These are phyloP conservation scores for Plotosus lineatus DNA, from an alignment of 2,113 vertebrate genomes.

Conservation along the genomic window DNA sequence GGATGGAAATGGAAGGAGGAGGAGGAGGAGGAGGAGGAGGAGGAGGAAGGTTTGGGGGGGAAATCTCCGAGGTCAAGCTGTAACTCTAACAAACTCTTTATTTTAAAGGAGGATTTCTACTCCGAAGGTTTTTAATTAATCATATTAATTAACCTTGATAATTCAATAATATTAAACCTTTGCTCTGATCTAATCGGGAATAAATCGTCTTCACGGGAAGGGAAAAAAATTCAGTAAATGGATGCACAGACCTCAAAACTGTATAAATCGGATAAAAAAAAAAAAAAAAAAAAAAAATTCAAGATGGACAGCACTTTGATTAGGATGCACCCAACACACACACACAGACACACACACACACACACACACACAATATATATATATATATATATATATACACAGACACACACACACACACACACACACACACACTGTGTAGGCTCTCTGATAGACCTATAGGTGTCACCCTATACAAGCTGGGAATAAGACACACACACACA, in stretches of 20 bases:
- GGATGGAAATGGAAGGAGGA: slow-evolving; percentile 66
- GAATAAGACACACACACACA: slow-evolving; percentile 65
- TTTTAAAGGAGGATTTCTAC: slow-evolving; percentile 70
- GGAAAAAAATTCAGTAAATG: slow-evolving; percentile 44
- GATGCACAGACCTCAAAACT: not conserved
- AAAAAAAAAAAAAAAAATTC: too few relatives aligned
- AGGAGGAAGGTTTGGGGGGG: slow-evolving; percentile 66
- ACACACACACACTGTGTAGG: slow-evolving; percentile 61
- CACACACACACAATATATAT: not conserved
- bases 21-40: slow-evolving; percentile 66
- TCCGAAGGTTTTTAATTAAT: slow-evolving; percentile 69
- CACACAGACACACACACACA: not conserved
- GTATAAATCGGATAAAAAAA: slow-evolving; percentile 16
- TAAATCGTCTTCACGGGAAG: slow-evolving; percentile 67
- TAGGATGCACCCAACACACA: slow-evolving; percentile 2
- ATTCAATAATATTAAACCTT: slow-evolving; percentile 76
- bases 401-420: slow-evolving; percentile 1
- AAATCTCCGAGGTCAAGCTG: slow-evolving; percentile 70
- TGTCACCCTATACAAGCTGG: slow-evolving; percentile 82
- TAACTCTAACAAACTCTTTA: slow-evolving; percentile 70
- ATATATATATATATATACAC: too few relatives aligned
- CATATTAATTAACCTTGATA: slow-evolving; percentile 78
- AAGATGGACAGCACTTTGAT: too few relatives aligned
- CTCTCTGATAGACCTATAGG: slow-evolving; percentile 74
- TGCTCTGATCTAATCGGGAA: slow-evolving; percentile 77